Base-by-base conservation (phyloP, 2,888 invertebrate species). In the Cephalotes varians region DNA sequence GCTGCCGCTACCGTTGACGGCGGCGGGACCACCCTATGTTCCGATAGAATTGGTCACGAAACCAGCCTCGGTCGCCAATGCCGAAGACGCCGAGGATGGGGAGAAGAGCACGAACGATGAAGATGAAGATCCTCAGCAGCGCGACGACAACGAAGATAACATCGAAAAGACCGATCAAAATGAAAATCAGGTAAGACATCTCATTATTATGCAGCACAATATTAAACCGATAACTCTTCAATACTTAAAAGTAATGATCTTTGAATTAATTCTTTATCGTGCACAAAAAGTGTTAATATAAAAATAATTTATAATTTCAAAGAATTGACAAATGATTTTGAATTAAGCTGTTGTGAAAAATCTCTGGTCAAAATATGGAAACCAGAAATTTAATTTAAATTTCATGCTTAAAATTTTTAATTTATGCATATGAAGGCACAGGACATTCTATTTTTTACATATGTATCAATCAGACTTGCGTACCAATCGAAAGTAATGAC, bases 41-140 rank as follows among this genome's bases (percentile, higher is more conserved):
- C 92, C 94, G n/a, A 92, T 93, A 89, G 94, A 93, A 82, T 88
- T 94, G 82, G 92, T 91, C 37, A 90, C 91, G 44, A 93, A 92
- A 65, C 85, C 92, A 18, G 34, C 76, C 21, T 80, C 81, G 12
- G 44, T 65, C 18, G 67, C 51, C 62, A 74, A 83, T 47, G 56
- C 65, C n/a, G 84, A 87, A n/a, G 47, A 51, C 7, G 56, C 58
- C 18, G 54, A 67, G 34, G 81, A 69, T 4, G 62, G 21, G 9
- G 84, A 84, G 21, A 83, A 74, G 34, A 62, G 72, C 47, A 81
- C 37, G 51, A 83, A 69, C 37, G 71, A 31, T n/a, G 65, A 77
- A 9, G 82, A 82, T 37, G 85, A 82, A 2, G 86, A 83, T 6
- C 73, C 73, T 49, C 84, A 58, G 65, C 81, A 85, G 58, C 81